A percentile compares a stretch with the other conserved stretches of the same genome.
Evolutionary conservation across 2,113 vertebrate species (phyloP).

Genomic region (Zapus hudsonius): DNA sequence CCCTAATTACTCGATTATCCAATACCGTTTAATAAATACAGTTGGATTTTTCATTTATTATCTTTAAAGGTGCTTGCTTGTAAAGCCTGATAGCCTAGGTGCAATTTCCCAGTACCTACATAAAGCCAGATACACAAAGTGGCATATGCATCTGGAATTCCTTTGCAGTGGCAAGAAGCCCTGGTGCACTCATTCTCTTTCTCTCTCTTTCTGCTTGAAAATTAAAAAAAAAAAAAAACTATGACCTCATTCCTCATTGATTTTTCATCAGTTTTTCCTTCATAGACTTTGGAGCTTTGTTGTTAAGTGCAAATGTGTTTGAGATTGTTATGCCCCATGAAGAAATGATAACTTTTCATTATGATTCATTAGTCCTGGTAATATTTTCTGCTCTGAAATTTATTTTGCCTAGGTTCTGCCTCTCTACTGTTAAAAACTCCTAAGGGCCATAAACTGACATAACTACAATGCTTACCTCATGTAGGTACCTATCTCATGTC

Average conservation of each 20-base stretch:
- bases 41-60: background rate
- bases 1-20: background rate
- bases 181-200: too few relatives aligned
- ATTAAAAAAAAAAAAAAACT: background rate
- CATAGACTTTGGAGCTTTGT: conserved; percentile 20
- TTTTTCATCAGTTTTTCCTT: background rate
- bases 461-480: background rate
- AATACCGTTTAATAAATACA: background rate
- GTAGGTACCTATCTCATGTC: background rate
- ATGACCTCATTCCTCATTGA: background rate
- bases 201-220: too few relatives aligned
- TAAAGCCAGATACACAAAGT: too few relatives aligned
- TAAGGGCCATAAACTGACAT: background rate
- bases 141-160: too few relatives aligned
- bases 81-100: too few relatives aligned
- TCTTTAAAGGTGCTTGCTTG: background rate
- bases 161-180: too few relatives aligned
- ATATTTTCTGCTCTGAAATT: conserved; percentile 32
- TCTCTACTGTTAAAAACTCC: background rate
- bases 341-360: background rate
- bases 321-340: background rate
- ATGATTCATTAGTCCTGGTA: background rate
- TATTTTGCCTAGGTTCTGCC: background rate
- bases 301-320: background rate
- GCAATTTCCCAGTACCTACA: too few relatives aligned